Evolutionary conservation across 2,113 vertebrate species (phyloP), one percentile per base, ranked within the genome.

Genomic region (Pelmatolapia mariae): DNA sequence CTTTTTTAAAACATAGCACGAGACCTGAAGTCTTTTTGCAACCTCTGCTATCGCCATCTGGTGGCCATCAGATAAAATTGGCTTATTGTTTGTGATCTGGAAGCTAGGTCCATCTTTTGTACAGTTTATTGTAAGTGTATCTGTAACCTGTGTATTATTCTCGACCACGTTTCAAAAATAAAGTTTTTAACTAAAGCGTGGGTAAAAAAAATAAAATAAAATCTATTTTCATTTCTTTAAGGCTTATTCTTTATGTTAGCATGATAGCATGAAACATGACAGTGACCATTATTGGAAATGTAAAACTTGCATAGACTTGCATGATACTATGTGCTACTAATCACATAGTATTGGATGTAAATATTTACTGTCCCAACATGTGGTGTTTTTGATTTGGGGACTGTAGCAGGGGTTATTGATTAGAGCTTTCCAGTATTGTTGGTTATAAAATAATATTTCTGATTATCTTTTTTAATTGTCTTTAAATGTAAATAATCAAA

Each of bases 401-500:
- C 45, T 31, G 16, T 18, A 76, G 1, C 43, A 5, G 38, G 43
- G 52, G 3, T 57, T 33, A 26, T 71, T 68, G 2, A 4, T 82
- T 47, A 26, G 16, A 29, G 10, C 15, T 47, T 13, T 38, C 31
- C 40, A 76, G 8, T 4, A 53, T 4, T 52, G 7, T 78, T 31
- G 7, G 22, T 59, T 68, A 7, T 40, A 6, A 47, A 73, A 47
- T 26, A 19, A 5, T 11, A 76, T 76, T 47, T 47, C 3, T 76
- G 43, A 31, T 11, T 29, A 18, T 31, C 29, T 68, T 87, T 86
- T 83, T 52, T 63, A 26, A 86, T 31, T 33, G 29, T 86, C 31
- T 80, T 40, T 7, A 38, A 63, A 82, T 16, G 45, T 7, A 3
- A 84, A 76, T 57, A 6, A 18, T 38, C 45, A 8, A n/a, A n/a